Conservation (phyloP, 2,888 invertebrate species). For the Coelinius sp. region DNA sequence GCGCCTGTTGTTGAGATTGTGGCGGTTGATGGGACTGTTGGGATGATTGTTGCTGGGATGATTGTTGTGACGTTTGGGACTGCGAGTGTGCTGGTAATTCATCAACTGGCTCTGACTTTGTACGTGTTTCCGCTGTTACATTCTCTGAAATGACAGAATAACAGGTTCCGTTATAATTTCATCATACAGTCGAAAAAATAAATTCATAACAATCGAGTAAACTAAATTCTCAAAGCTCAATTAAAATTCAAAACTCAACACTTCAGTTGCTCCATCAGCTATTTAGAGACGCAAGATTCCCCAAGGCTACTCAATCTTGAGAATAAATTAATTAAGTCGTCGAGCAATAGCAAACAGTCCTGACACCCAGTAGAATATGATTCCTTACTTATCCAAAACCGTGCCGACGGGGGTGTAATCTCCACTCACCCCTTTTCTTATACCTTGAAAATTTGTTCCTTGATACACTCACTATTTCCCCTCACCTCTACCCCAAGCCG, state of each 20-base stretch:
- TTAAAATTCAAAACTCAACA: neutral
- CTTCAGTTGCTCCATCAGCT: conserved; percentile 28
- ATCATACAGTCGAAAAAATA: too few relatives aligned
- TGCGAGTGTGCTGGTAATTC: conserved; percentile 67
- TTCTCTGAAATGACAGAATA: conserved; percentile 56
- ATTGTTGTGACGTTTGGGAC: conserved; percentile 55
- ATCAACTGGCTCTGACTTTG: conserved; percentile 64
- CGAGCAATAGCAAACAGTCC: conserved; percentile 63
- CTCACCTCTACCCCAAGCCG: conserved; percentile 29
- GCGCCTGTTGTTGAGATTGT: conserved; percentile 63
- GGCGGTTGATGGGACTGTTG: conserved; percentile 54
- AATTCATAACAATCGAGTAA: neutral
- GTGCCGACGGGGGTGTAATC: conserved; percentile 33
- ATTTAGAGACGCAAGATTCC: conserved; percentile 41
- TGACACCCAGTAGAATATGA: conserved; percentile 67
- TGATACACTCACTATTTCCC: conserved; percentile 28
- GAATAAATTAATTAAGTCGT: conserved; percentile 68
- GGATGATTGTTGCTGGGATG: conserved; percentile 54
- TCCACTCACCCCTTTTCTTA: conserved; percentile 30
- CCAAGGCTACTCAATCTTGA: conserved; percentile 56
- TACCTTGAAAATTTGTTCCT: conserved; percentile 41
- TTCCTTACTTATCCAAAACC: conserved; percentile 64
- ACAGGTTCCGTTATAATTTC: neutral
- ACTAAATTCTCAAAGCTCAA: conserved; percentile 7
- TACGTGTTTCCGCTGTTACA: conserved; percentile 63